Conservation (phyloP, 2,113 vertebrate genomes). For the Diglossa brunneiventris region DNA sequence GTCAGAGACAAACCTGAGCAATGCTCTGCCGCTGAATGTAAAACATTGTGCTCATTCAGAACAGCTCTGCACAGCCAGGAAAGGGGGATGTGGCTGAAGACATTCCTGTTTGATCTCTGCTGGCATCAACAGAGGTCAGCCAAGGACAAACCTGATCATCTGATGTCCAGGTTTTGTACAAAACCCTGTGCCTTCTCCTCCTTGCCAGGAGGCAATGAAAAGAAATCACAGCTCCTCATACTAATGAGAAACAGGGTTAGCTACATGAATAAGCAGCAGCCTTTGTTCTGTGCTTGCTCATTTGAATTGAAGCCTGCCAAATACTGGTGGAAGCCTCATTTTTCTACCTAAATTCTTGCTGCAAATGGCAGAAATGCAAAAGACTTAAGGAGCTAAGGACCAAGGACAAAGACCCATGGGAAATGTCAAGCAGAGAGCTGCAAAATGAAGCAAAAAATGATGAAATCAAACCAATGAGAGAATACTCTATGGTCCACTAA, state of each 20-base stretch:
- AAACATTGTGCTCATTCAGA: background rate
- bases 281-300: conserved; percentile 36
- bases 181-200: background rate
- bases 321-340: conserved; percentile 10
- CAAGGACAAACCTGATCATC: conserved; percentile 33
- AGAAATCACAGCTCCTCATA: conserved; percentile 34
- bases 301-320: conserved; percentile 52
- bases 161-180: background rate
- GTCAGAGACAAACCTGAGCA: background rate
- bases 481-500: conserved; percentile 6
- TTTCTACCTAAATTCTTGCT: conserved; percentile 32
- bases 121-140: background rate
- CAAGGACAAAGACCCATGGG: conserved; percentile 5
- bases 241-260: conserved; percentile 51
- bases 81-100: background rate
- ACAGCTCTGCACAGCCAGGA: background rate
- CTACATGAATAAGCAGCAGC: conserved; percentile 49
- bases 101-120: background rate
- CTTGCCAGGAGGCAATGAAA: conserved; percentile 57
- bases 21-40: background rate
- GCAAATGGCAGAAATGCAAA: conserved; percentile 14
- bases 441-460: conserved; percentile 51
- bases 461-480: conserved; percentile 30
- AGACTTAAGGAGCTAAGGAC: background rate
- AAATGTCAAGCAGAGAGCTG: conserved; percentile 23